Base-by-base conservation (phyloP, 1,140 invertebrate genomes). In the Drepana arcuata region DNA sequence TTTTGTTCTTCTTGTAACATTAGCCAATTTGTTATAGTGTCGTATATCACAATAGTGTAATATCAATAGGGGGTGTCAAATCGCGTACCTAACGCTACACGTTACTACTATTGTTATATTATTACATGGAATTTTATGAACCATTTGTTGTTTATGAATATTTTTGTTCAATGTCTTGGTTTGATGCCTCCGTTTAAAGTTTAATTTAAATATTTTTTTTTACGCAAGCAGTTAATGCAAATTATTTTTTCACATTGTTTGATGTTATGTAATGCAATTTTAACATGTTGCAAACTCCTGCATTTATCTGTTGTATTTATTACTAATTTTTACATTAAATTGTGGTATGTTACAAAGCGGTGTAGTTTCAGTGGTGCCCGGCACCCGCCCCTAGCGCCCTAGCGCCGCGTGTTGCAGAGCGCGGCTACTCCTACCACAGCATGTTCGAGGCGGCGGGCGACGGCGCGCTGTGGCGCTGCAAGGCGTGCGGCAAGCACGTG, bases 401-500 rank as follows among this genome's bases (percentile, higher is more conserved):
- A 21, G 18, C n/a, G 18, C 18, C 18, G 18, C 18, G 50, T 48
- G 18, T 73, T 51, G 61, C 71, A 70, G 72, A 68, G 67, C 65
- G 71, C 38, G 48, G n/a, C 61, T 86, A 90, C 73, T 89, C 90
- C 44, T 92, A 92, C 86, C 88, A 93, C 85, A 87, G 92, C 84
- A 90, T 93, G 90, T 92, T 92, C 72, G 87, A 87, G 56, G 89
- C 89, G 33, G 72, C 88, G 34, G 88, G 88, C 48, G 88, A 86
- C 45, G 85, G 88, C 15, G 85, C 89, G 33, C 84, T 91, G 58
- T 92, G 90, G 90, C 87, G 87, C 67, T 95, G 93, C 82, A 90
- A 90, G 50, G 87, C 89, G 11, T 95, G 93, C 80, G 89, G 90
- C 60, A 95, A 94, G 85, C 89, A 92, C 83, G 92, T 94, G 36